Base-by-base conservation (phyloP, 1,140 invertebrate genomes). In the Ruditapes philippinarum region DNA sequence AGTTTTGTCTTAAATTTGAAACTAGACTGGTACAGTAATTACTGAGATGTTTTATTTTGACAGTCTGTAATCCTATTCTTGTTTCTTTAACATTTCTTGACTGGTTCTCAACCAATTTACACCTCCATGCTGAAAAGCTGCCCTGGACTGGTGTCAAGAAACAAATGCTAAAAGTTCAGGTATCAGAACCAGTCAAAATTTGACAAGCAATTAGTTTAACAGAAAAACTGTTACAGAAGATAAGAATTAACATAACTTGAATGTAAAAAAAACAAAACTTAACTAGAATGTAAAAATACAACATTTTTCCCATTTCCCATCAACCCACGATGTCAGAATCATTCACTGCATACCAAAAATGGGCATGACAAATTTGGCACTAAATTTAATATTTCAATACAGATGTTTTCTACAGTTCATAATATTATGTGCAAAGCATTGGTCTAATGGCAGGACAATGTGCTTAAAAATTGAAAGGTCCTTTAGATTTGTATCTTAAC, bases 161-260 rank as follows among this genome's bases (percentile, higher is more conserved):
- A 19, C 19, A 28, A n/a, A n/a, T 57, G 62, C 54, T n/a, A 84
- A n/a, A 73, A 70, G 68, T 49, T 84, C 74, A 19, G 38, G 68
- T 19, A 84, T 49, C 36, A 49, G 82, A 74, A 84, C 68, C 36
- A 49, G 82, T 84, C 82, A 38, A n/a, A 28, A n/a, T 36, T 51
- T 38, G 65, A 84, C 49, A 84, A 19, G 40, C 62, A 84, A 84
- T 84, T 84, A 84, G 42, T 74, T 84, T 84, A 12, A 62, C 79
- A 81, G 79, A 57, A 28, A 79, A 28, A 9, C 45, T 78, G 17
- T 25, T 0, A 51, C n/a, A 3, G 54, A n/a, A n/a, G n/a, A n/a
- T n/a, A n/a, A n/a, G n/a, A n/a, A n/a, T n/a, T n/a, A n/a, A n/a
- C n/a, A n/a, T n/a, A n/a, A n/a, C n/a, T n/a, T n/a, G n/a, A 17